phyloP scores from a whole-genome alignment of 2,797 vertebrate genomes.

The Lepilemur septentrionalis region DNA sequence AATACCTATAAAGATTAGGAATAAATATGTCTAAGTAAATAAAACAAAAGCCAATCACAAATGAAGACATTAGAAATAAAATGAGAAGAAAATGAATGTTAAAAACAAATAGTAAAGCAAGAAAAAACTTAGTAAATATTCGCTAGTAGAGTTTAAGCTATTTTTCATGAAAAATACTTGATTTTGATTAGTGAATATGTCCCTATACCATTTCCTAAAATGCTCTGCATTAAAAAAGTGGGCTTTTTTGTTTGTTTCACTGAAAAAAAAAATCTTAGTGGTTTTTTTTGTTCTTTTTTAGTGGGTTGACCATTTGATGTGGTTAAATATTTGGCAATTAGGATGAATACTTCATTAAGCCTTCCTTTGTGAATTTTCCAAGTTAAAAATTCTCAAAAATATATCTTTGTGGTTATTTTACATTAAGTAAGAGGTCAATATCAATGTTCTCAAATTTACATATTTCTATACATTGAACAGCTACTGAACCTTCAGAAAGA shows the following conservation, averaged over 20 bases:
- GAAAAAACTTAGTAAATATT: background rate
- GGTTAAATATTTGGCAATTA: background rate
- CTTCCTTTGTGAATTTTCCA: constrained; percentile 13
- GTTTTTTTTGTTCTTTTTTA: background rate
- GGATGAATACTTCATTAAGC: background rate
- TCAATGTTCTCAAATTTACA: constrained; percentile 21
- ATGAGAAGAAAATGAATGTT: constrained; percentile 9
- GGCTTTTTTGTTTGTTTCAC: background rate
- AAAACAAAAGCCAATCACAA: constrained; percentile 67
- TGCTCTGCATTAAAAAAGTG: background rate
- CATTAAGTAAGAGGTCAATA: constrained; percentile 1
- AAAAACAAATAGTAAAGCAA: background rate
- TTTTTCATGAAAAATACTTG: background rate
- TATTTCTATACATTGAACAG: background rate
- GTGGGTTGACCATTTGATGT: background rate
- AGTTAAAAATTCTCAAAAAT: constrained; percentile 43
- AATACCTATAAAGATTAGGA: constrained; percentile 4
- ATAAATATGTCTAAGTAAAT: constrained; percentile 60
- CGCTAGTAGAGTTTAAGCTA: background rate
- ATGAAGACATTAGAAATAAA: constrained; percentile 43
- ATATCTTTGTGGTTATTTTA: constrained; percentile 12
- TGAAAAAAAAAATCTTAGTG: background rate
- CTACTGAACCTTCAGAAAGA: background rate
- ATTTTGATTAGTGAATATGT: background rate
- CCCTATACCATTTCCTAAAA: background rate